Percentiles rank a stretch among this genome's conserved stretches.
Evolutionary conservation across 92 coral and sea anemone species (phyloP).

Genomic region (Phenganax subtilis): DNA sequence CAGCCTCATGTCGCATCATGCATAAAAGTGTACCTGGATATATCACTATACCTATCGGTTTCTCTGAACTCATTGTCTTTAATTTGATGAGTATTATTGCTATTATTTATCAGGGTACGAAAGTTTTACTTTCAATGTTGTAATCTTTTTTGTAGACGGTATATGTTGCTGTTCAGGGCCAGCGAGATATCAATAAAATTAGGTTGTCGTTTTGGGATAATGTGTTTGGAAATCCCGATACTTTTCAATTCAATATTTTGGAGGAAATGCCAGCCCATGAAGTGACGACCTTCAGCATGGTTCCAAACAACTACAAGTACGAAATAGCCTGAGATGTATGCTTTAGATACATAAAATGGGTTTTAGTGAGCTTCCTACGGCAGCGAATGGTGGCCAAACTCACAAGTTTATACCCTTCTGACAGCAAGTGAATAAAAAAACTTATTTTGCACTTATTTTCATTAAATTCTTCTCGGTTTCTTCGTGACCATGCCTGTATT

Average conservation of each 20-base stretch:
- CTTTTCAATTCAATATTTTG: constrained; percentile 32
- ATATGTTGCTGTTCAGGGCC: constrained; percentile 92
- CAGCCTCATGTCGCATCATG: background rate
- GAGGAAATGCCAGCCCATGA: constrained; percentile 41
- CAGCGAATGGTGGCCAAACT: too few species aligned
- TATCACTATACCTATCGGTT: background rate
- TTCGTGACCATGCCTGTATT: too few species aligned
- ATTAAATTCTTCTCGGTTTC: too few species aligned
- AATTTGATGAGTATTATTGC: too few species aligned
- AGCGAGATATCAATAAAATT: constrained; percentile 58
- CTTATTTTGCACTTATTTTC: too few species aligned
- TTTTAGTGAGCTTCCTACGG: too few species aligned
- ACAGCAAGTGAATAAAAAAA: too few species aligned
- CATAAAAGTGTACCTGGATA: background rate
- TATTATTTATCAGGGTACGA: too few species aligned
- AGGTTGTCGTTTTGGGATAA: constrained; percentile 91
- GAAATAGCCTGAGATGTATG: background rate
- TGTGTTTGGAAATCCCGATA: constrained; percentile 52
- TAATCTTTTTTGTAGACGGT: constrained; percentile 53
- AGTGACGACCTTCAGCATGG: background rate
- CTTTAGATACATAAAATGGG: too few species aligned
- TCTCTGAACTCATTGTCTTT: background rate
- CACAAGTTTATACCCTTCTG: too few species aligned
- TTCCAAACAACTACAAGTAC: constrained; percentile 5
- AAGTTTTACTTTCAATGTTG: background rate